Percentiles rank a stretch among this genome's conserved stretches.
phyloP scores from a whole-genome alignment of 2,888 invertebrate genomes.

The Epirrita christyi region DNA sequence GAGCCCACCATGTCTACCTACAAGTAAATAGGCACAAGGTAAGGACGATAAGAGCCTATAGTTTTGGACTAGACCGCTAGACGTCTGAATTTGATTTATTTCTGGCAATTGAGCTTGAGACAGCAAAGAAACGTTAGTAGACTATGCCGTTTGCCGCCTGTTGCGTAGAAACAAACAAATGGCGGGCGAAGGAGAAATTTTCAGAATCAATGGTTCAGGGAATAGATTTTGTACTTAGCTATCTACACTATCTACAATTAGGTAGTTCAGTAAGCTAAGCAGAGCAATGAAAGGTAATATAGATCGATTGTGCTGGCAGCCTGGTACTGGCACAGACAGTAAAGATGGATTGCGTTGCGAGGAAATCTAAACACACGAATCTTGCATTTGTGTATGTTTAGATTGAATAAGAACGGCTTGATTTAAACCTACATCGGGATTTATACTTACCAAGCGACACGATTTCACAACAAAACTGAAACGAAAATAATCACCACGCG shows the following conservation, averaged over 20 bases:
- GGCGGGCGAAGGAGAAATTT: background rate
- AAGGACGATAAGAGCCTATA: slow-evolving; percentile 19
- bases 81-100: background rate
- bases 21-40: slow-evolving; percentile 27
- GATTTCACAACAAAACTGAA: slow-evolving; percentile 3
- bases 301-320: background rate
- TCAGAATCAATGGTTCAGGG: background rate
- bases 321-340: background rate
- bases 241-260: background rate
- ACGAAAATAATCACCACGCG: slow-evolving; percentile 14
- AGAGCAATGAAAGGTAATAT: background rate
- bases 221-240: background rate
- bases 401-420: background rate
- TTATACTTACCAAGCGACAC: slow-evolving; percentile 3
- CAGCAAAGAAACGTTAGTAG: background rate
- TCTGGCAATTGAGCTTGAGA: background rate
- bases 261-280: slow-evolving; percentile 1
- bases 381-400: background rate
- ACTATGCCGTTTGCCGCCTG: slow-evolving; percentile 20
- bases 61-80: background rate
- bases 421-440: background rate
- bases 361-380: background rate
- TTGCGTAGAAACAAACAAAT: slow-evolving; percentile 11
- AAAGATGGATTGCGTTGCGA: background rate
- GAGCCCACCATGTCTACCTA: slow-evolving; percentile 88